Percentiles rank a stretch among this genome's conserved stretches.
These are phyloP conservation scores for Henicopernis longicauda DNA, from an alignment of 2,113 vertebrate species.

Conservation along the genomic window DNA sequence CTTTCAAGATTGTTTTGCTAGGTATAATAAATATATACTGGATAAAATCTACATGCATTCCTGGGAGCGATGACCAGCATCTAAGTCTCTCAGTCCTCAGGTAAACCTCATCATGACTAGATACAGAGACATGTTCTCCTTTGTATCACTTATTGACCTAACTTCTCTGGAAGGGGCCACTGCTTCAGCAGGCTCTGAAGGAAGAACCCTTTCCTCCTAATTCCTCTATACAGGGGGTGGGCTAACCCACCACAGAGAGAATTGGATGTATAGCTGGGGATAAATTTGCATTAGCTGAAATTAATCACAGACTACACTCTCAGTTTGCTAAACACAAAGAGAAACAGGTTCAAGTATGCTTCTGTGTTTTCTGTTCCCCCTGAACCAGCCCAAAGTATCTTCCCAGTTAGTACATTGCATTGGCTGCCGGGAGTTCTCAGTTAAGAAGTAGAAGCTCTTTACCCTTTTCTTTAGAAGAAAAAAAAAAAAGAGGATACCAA, in stretches of 20 bases:
- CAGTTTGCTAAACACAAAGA: neutral
- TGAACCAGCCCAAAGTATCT: neutral
- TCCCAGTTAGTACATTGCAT: neutral
- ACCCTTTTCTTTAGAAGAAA: neutral
- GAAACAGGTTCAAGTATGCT: neutral
- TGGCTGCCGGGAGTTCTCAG: neutral
- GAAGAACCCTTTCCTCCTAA: neutral
- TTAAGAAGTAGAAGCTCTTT: neutral
- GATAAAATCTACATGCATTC: neutral
- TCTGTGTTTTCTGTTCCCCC: neutral
- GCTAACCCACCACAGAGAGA: neutral
- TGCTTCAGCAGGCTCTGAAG: neutral
- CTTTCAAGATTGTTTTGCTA: neutral
- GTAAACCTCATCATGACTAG: neutral
- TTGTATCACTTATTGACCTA: neutral
- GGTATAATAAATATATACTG: neutral
- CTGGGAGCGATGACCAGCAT: neutral
- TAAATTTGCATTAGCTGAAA: neutral
- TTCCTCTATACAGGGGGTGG: neutral
- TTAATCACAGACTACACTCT: neutral
- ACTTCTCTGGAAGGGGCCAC: neutral
- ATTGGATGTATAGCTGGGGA: neutral
- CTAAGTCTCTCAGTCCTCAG: neutral
- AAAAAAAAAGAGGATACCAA: neutral
- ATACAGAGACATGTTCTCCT: neutral